Base-by-base conservation (phyloP, 2,888 invertebrate genomes). In the Drosophila affinis region DNA sequence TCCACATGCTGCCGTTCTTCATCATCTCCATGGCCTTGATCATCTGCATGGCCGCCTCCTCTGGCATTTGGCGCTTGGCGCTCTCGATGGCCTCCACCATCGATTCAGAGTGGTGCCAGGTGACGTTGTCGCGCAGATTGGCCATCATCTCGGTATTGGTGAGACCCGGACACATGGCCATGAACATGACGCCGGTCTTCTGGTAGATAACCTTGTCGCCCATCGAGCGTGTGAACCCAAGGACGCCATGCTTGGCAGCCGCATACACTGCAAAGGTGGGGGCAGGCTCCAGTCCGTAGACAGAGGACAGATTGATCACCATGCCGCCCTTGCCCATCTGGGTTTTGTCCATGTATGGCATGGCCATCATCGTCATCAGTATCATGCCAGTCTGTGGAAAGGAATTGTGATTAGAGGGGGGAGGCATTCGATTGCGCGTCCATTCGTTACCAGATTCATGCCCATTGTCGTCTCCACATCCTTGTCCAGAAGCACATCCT, bases 1-100 rank as follows among this genome's bases (percentile, higher is more conserved):
- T 87, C 81, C 91, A 92, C 74, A 91, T 76, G 61, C 89, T 90
- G 54, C 91, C 91, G 71, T 91, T 92, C 72, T 91, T 90, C 81
- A 87, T 87, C 70, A 82, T 76, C 58, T 91, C 90, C 58, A 91
- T 87, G 18, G 79, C 89, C 53, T 87, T 88, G 39, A 91, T 72
- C 54, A 91, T 73, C 56, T 84, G 86, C 44, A 48, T 53, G 32
- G 91, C 91, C 7, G 90, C 91, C 63, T 91, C 90, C 48, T 89
- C 89, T n/a, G 92, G 89, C 52, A 81, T 87, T 72, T 91, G 92
- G 32, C 81, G 86, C 67, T 89, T 88, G 47, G 88, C 83, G 39
- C 85, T 82, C 49, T 83, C 81, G 62, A 89, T 87, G 48, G 79
- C 78, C 39, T 82, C 89, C 29, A 81, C 82, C 71, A 90, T 53